Evolutionary conservation across 1,140 invertebrate genomes (phyloP).

Genomic region (Platorchestia sp.): DNA sequence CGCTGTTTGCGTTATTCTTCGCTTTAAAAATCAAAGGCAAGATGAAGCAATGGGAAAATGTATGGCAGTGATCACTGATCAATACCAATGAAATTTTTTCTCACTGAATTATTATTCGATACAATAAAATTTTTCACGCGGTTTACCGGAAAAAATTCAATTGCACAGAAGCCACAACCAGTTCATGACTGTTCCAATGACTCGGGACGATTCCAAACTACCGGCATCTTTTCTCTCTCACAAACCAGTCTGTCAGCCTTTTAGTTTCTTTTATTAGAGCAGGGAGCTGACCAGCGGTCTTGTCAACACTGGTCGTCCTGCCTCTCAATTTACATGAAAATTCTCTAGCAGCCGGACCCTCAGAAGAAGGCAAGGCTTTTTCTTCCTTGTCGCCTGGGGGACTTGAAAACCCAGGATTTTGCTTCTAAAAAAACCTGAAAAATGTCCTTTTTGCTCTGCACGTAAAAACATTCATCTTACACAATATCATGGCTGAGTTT

Average conservation of each 20-base stretch:
- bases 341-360: not conserved
- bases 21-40: no score
- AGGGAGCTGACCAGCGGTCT: conserved; percentile 12
- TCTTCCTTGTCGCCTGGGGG: not conserved
- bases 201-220: not conserved
- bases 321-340: conserved; percentile 43
- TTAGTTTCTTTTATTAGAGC: conserved; percentile 31
- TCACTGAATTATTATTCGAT: not conserved
- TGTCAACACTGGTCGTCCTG: conserved; percentile 17
- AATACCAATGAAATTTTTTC: not conserved
- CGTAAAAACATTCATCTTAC: not conserved
- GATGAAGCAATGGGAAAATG: not conserved
- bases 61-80: not conserved
- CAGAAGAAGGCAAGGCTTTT: not conserved
- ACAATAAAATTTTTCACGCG: not conserved
- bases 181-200: conserved; percentile 8
- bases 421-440: not conserved
- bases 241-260: not conserved
- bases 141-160: not conserved
- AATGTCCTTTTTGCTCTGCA: not conserved
- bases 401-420: not conserved
- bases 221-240: conserved; percentile 13
- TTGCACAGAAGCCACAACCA: not conserved
- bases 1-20: no score
- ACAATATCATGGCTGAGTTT: not conserved